These are phyloP conservation scores for Drosophila mimetica DNA, from an alignment of 2,888 invertebrate species.

Conservation along the genomic window DNA sequence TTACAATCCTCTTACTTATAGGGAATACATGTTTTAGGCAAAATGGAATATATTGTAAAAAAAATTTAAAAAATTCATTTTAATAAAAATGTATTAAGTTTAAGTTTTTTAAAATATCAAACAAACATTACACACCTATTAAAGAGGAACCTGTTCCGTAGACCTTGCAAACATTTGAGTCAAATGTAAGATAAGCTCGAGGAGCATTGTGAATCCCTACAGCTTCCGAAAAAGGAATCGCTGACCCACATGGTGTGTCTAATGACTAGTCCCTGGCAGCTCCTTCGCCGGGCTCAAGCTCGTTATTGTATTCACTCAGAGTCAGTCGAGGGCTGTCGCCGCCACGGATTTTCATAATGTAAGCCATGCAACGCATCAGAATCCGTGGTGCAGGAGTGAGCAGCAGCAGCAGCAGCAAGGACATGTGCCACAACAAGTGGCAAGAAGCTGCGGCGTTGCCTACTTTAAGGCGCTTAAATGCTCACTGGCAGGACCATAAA, in stretches of 20 bases:
- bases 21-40: no score
- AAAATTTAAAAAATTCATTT: no score
- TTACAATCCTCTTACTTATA: no score
- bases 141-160: no score
- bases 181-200: not conserved
- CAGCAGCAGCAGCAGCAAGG: slow-evolving; percentile 27
- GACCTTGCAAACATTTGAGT: not conserved
- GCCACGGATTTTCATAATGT: slow-evolving; percentile 48
- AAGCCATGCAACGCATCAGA: slow-evolving; percentile 18
- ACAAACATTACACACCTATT: not conserved
- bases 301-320: slow-evolving; percentile 46
- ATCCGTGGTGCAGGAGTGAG: no score
- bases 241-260: slow-evolving; percentile 54
- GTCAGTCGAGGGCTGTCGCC: slow-evolving; percentile 43
- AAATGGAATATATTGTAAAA: no score
- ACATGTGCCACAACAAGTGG: slow-evolving; percentile 67
- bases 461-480: slow-evolving; percentile 77
- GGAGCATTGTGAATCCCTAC: not conserved
- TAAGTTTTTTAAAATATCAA: no score
- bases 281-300: slow-evolving; percentile 17
- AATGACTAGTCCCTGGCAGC: slow-evolving; percentile 27
- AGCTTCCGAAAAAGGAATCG: slow-evolving; percentile 23
- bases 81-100: no score
- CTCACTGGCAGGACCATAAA: slow-evolving; percentile 63
- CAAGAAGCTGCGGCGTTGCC: slow-evolving; percentile 56